Conservation (phyloP, 2,113 vertebrate species). For the Pseudopipra pipra region DNA sequence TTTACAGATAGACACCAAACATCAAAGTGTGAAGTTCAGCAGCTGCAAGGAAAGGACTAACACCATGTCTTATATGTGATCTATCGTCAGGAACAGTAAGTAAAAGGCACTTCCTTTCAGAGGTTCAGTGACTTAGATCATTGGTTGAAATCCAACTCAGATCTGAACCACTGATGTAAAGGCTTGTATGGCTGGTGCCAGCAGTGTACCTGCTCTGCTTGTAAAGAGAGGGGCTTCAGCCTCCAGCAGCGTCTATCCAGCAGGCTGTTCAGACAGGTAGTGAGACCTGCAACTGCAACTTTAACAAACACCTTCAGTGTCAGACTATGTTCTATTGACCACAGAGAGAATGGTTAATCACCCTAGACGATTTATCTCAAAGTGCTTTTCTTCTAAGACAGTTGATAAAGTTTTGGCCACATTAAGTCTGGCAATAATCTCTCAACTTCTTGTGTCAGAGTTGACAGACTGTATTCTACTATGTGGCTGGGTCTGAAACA, state of each 20-base stretch:
- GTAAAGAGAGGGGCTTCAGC: background rate
- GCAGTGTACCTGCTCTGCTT: background rate
- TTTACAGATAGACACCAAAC: background rate
- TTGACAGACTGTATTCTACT: background rate
- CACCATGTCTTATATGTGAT: background rate
- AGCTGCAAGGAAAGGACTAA: background rate
- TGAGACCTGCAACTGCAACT: background rate
- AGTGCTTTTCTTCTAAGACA: background rate
- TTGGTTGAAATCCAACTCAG: background rate
- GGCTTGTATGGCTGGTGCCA: background rate
- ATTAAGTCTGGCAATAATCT: background rate
- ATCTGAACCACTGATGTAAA: background rate
- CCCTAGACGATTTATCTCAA: background rate
- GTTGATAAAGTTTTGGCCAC: background rate
- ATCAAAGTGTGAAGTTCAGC: background rate
- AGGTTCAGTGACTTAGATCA: background rate
- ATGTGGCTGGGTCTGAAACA: background rate
- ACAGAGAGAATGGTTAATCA: background rate
- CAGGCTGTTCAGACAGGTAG: background rate
- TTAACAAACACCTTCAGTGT: background rate
- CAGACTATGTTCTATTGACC: background rate
- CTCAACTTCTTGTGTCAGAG: background rate
- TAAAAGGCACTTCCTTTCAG: background rate
- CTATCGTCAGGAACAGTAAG: background rate
- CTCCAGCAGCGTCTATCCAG: background rate